A percentile compares a stretch with the other conserved stretches of the same genome.
Conservation (phyloP, 2,888 invertebrate species). For the Molanna angustata region DNA sequence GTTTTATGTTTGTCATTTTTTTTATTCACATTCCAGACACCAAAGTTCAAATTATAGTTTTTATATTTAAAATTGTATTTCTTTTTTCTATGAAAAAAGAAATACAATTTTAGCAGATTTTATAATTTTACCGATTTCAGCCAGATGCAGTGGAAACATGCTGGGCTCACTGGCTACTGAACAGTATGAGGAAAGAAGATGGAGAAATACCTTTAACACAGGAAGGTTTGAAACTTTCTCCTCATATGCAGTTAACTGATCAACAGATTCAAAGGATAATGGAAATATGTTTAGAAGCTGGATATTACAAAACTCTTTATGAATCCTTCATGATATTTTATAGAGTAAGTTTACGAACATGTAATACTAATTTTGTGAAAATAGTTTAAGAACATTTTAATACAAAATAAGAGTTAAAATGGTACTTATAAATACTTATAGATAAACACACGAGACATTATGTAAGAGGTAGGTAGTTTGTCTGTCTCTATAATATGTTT, state of each 20-base stretch:
- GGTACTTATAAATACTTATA: no score
- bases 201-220: conserved; percentile 36
- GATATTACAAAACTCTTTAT: conserved; percentile 59
- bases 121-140: conserved; percentile 38
- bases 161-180: conserved; percentile 59
- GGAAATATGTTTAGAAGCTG: conserved; percentile 51
- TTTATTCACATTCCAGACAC: no score
- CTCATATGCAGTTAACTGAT: conserved; percentile 40
- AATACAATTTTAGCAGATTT: background rate
- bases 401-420: no score
- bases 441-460: no score
- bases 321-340: conserved; percentile 70
- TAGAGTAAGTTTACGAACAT: conserved; percentile 60
- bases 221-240: conserved; percentile 38
- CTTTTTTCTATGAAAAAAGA: no score
- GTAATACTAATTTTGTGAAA: no score
- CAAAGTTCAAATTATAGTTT: no score
- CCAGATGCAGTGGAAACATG: conserved; percentile 60
- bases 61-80: no score
- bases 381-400: no score
- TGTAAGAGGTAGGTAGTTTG: no score
- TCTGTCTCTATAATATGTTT: no score
- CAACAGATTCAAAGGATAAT: conserved; percentile 52
- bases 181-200: conserved; percentile 41
- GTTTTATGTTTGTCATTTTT: no score